Evolutionary conservation across 2,797 vertebrate species (phyloP).

Genomic region (Cryptoprocta ferox): DNA sequence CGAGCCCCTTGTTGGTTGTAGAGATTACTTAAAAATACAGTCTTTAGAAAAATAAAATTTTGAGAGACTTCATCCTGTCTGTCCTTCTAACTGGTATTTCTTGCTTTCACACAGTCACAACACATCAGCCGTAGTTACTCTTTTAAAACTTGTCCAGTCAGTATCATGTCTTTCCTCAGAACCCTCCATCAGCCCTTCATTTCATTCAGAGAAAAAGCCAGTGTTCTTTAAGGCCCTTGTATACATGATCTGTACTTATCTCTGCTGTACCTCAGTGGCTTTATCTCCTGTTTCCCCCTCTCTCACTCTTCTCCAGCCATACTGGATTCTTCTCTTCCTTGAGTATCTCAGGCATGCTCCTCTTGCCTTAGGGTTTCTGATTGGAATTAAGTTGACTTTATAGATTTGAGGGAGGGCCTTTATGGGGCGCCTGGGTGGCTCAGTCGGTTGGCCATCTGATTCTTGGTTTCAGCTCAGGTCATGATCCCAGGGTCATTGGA

Average conservation of each 20-base stretch:
- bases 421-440: too few species aligned
- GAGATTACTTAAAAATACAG: too few species aligned
- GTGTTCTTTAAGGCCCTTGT: background rate
- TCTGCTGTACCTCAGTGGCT: background rate
- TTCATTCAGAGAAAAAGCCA: constrained; percentile 25
- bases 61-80: background rate
- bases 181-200: background rate
- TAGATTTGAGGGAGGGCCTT: too few species aligned
- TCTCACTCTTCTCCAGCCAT: background rate
- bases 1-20: too few species aligned
- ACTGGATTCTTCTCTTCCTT: background rate
- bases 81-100: background rate
- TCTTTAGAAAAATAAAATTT: too few species aligned
- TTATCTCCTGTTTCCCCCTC: background rate
- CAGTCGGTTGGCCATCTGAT: background rate
- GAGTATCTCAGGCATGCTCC: background rate
- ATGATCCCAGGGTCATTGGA: background rate
- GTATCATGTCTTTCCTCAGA: background rate
- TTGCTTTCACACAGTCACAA: background rate
- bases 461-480: background rate
- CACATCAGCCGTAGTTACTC: background rate
- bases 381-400: too few species aligned
- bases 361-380: background rate
- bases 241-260: background rate
- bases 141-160: background rate